Evolutionary conservation across 1,140 invertebrate genomes (phyloP), one percentile per base, ranked within the genome.

Genomic region (Sinella curviseta): DNA sequence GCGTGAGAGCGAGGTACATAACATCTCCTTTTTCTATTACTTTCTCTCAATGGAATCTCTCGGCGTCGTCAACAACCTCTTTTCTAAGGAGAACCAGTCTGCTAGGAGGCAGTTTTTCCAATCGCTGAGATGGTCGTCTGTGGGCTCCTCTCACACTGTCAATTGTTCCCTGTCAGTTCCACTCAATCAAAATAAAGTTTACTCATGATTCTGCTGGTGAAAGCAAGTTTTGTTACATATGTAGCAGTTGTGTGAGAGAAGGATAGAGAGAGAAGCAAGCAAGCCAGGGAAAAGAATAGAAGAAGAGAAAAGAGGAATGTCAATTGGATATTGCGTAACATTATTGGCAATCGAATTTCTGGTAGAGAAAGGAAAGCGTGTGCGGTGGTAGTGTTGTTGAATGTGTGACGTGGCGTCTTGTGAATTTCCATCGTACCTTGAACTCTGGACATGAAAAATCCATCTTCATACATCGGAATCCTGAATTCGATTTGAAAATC

Each of bases 121-220:
- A 60, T 60, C 24, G 57, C 14, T n/a, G 57, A 60, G 14, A 60
- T 26, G 24, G 57, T 60, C 39, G 39, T 48, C 39, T 48, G 39
- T 48, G 39, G 39, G 24, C 24, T 60, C 57, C 57, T 60, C 24
- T 60, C 24, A 60, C 14, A 17, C 57, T 60, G 57, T 60, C 57
- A 60, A 60, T 60, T 60, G 57, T 60, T 60, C 57, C 24, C 57
- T 60, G 57, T 60, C 57, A 60, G 14, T 60, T 60, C 57, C 57
- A 60, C 57, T 60, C 57, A 60, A 60, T 60, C 57, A 60, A 60
- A 60, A 60, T 60, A 60, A 60, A 60, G 57, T 60, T 60, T 60
- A 60, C 57, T 60, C 57, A 26, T 60, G 57, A 60, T n/a, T 60
- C 57, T 60, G 57, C 57, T 60, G 57, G 57, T 60, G 57, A 60